Evolutionary conservation across 37 sponge, comb jelly and placozoan species (phyloP), one percentile per base, ranked within the genome.

Genomic region (Cliona cf. orientalis): DNA sequence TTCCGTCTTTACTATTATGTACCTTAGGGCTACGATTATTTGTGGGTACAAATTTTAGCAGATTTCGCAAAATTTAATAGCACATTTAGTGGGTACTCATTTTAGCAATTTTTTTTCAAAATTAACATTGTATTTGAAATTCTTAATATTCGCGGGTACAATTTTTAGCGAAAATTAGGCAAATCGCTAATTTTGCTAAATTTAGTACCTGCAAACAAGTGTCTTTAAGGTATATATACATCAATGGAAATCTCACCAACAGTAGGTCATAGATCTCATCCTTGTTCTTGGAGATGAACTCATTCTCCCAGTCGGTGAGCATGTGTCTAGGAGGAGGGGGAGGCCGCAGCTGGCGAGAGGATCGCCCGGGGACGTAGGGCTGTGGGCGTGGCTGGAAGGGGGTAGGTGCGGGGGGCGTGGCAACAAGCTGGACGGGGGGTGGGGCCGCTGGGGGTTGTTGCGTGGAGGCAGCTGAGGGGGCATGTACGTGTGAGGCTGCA

Each of bases 201-300:
- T n/a, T n/a, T n/a, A n/a, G n/a, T n/a, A n/a, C 55, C 17, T 19
- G 55, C 11, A 49, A 49, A 17, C 17, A 17, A 49, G 55, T 49
- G 17, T 19, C 55, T 49, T 49, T 49, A 11, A 49, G 17, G 35
- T 40, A n/a, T 12, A 40, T 42, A 7, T 17, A 31, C 38, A 9
- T n/a, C n/a, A n/a, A n/a, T n/a, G n/a, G n/a, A n/a, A n/a, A n/a
- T n/a, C 83, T 61, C 2, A 88, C 89, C 71, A 88, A 70, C 21
- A 88, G 69, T 35, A 82, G 78, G n/a, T 82, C 78, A 36, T 88
- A 82, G 34, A 88, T 41, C 0, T 88, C 83, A 19, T 82, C 78
- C 49, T 43, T 81, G 49, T 81, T 88, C 63, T 70, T 82, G 12
- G 57, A 53, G 25, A 88, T 45, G 53, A 88, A 88, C 11, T 88